Evolutionary conservation across 2,113 vertebrate species (phyloP).

Genomic region (Neotragus pygmaeus): DNA sequence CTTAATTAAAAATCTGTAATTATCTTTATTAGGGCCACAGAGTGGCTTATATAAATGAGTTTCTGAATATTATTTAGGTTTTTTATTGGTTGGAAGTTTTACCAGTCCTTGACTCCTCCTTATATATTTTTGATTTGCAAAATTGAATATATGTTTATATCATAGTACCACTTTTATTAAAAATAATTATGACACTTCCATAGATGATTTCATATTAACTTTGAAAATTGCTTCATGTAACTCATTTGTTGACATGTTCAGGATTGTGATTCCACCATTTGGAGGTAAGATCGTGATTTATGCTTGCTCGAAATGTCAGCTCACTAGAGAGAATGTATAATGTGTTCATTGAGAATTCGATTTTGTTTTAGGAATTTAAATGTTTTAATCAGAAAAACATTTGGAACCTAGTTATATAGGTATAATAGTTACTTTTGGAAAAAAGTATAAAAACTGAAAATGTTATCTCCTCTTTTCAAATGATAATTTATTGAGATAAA

Average conservation of each 20-base stretch:
- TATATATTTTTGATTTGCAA: constrained; percentile 16
- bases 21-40: background rate
- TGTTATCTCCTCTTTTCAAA: too few relatives aligned
- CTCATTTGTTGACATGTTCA: background rate
- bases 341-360: background rate
- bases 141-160: background rate
- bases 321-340: background rate
- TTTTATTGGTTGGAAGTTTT: background rate
- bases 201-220: background rate
- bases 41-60: background rate
- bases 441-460: too few relatives aligned
- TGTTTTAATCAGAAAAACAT: constrained; percentile 48
- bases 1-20: background rate
- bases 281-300: constrained; percentile 27
- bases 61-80: background rate
- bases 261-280: background rate
- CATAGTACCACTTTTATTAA: constrained; percentile 15
- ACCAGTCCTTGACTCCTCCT: background rate
- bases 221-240: constrained; percentile 20
- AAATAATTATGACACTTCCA: constrained; percentile 25
- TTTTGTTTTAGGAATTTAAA: background rate
- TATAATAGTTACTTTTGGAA: too few relatives aligned
- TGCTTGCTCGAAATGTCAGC: background rate
- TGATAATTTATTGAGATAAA: too few relatives aligned
- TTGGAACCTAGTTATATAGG: too few relatives aligned